phyloP scores from a whole-genome alignment of 2,797 vertebrate genomes.

The Rhinichthys osculus region DNA sequence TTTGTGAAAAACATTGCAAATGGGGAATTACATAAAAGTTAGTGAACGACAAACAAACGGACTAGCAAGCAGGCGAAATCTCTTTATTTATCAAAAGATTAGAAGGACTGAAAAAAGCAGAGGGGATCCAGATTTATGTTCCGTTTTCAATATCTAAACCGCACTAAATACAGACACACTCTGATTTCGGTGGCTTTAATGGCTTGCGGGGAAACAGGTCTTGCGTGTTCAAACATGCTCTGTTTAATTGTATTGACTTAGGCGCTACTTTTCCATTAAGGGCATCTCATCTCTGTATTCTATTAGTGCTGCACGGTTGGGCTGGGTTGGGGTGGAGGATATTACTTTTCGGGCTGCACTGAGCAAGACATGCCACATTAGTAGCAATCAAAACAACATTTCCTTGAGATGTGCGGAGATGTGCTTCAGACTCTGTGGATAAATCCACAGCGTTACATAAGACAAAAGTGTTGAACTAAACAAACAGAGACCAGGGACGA shows the following conservation, averaged over 20 bases:
- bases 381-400: constrained; percentile 53
- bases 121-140: constrained; percentile 47
- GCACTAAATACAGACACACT: constrained; percentile 47
- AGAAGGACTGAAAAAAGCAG: constrained; percentile 40
- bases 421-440: constrained; percentile 43
- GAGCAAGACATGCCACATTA: constrained; percentile 51
- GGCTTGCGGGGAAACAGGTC: constrained; percentile 53
- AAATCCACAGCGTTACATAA: constrained; percentile 37
- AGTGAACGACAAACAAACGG: constrained; percentile 44
- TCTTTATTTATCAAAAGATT: constrained; percentile 57
- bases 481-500: constrained; percentile 21
- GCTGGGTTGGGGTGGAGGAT: constrained; percentile 29
- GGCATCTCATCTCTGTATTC: constrained; percentile 55
- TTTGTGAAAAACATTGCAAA: constrained; percentile 59
- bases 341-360: constrained; percentile 46
- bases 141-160: constrained; percentile 43
- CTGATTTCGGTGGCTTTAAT: constrained; percentile 48
- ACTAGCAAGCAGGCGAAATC: constrained; percentile 26
- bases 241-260: constrained; percentile 61
- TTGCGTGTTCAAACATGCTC: constrained; percentile 50
- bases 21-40: constrained; percentile 54
- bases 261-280: constrained; percentile 54
- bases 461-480: constrained; percentile 44
- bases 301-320: constrained; percentile 47
- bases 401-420: constrained; percentile 29